Evolutionary conservation across 2,113 vertebrate species (phyloP), one percentile per base, ranked within the genome.

Genomic region (Pao palembangensis): DNA sequence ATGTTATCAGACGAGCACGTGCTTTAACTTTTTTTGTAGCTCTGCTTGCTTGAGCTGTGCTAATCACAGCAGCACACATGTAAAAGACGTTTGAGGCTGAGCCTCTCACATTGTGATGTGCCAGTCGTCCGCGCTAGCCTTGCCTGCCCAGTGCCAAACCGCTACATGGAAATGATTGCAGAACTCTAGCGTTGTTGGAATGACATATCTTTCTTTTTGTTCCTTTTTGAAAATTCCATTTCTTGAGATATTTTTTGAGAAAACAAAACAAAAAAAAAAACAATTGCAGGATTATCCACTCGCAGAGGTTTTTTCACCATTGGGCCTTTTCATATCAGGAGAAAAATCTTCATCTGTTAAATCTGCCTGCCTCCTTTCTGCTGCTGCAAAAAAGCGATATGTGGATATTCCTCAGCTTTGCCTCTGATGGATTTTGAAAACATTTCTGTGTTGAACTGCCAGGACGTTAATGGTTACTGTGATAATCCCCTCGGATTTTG

Each of bases 121-220:
- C 73, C 51, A 69, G 67, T 69, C 41, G 19, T 75, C 54, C 55
- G 41, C 51, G 55, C 77, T 58, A 75, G 64, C 48, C 21, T 69
- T 28, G 55, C 66, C 64, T 71, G 51, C 73, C 68, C 81, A 51
- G 86, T 90, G 89, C 90, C 88, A 89, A 89, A 82, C 83, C 31
- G 57, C 59, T 76, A 62, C 56, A 51, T 69, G 57, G 63, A 67
- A 83, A 76, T 71, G 67, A 78, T 69, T 52, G 61, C 64, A 72
- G 42, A 71, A 71, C 59, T 79, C 50, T 65, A 58, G 58, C 44
- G 31, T 64, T 77, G 44, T 6, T n/a, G 15, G 15, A n/a, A 47
- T 2, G 44, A 17, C 44, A 17, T 14, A 21, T 46, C 6, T 63
- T 49, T 73, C 28, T 67, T 1, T 38, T 57, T 31, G 61, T 25